phyloP scores from a whole-genome alignment of 1,140 invertebrate species.

The Solenopsis fugax region DNA sequence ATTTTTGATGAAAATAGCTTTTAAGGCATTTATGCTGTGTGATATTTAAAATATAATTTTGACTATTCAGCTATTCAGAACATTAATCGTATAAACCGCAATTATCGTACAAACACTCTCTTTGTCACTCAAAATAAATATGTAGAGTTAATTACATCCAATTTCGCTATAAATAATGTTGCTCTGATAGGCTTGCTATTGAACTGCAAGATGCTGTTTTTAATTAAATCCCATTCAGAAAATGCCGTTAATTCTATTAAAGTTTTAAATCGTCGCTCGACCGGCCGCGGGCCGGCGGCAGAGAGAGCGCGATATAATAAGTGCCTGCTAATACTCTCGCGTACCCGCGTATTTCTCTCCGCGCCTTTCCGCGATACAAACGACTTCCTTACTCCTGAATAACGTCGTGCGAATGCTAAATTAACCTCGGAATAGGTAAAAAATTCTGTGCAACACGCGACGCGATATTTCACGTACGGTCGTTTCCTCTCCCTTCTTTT shows the following conservation, averaged over 20 bases:
- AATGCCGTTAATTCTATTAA: constrained; percentile 50
- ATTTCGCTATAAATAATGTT: constrained; percentile 32
- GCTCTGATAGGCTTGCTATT: not conserved
- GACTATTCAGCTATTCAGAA: not conserved
- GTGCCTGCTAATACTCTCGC: constrained; percentile 31
- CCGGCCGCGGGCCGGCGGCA: not conserved
- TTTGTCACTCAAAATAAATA: not conserved
- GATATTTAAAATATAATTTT: constrained; percentile 1
- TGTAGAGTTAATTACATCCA: not conserved
- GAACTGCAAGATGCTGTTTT: constrained; percentile 40
- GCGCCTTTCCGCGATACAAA: constrained; percentile 45
- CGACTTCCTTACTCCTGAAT: constrained; percentile 59
- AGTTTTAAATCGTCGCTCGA: constrained; percentile 45
- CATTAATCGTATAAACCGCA: not conserved
- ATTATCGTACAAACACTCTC: not conserved
- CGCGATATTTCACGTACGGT: constrained; percentile 56
- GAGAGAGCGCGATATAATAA: constrained; percentile 19
- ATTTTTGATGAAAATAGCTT: constrained; percentile 15
- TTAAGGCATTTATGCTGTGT: not conserved
- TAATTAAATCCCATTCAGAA: constrained; percentile 37
- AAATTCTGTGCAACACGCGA: constrained; percentile 54
- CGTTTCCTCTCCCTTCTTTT: constrained; percentile 23
- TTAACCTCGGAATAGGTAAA: constrained; percentile 62
- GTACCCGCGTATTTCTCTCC: constrained; percentile 33
- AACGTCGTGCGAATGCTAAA: constrained; percentile 56